Base-by-base conservation (phyloP, 2,113 vertebrate species). In the Beaufortia kweichowensis region DNA sequence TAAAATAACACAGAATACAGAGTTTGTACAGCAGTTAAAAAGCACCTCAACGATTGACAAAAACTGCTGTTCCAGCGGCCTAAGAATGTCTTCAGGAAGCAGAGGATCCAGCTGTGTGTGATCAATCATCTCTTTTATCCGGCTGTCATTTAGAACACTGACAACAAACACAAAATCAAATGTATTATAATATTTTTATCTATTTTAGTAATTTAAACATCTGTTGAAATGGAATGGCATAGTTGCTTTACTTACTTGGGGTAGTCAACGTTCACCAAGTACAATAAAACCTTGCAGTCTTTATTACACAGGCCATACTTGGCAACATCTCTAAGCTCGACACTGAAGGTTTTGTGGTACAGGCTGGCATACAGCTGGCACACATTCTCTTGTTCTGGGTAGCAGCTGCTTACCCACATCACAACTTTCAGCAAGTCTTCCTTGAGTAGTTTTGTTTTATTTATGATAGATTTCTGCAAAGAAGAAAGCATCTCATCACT, bases 211-310 rank as follows among this genome's bases (percentile, higher is more conserved):
- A 35, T 35, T 8, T 35, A 33, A 33, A n/a, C n/a, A n/a, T n/a
- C n/a, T n/a, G n/a, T n/a, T n/a, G n/a, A n/a, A n/a, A n/a, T n/a
- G n/a, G n/a, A 46, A 14, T 14, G 17, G 65, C 2, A 64, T 0
- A 67, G 12, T 61, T 61, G 46, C 3, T 14, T 60, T 1, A 81
- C 88, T 89, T 35, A 93, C 92, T 53, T 31, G 41, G 88, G 90
- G 48, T 97, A 99, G 29, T 86, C 63, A 17, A 90, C 89, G 57
- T 94, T 90, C 63, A 93, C 93, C 95, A 95, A 98, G 3, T 39
- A 77, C 76, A 99, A 92, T 6, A 99, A 79, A 35, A 89, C 86
- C 0, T 74, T 82, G 75, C 85, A 81, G 84, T 98, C 95, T 0
- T 88, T 85, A 35, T 91, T 85, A 12, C 83, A 91, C 75, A 97